Evolutionary conservation across 2,113 vertebrate genomes (phyloP).

Genomic region (Taxidea taxus): DNA sequence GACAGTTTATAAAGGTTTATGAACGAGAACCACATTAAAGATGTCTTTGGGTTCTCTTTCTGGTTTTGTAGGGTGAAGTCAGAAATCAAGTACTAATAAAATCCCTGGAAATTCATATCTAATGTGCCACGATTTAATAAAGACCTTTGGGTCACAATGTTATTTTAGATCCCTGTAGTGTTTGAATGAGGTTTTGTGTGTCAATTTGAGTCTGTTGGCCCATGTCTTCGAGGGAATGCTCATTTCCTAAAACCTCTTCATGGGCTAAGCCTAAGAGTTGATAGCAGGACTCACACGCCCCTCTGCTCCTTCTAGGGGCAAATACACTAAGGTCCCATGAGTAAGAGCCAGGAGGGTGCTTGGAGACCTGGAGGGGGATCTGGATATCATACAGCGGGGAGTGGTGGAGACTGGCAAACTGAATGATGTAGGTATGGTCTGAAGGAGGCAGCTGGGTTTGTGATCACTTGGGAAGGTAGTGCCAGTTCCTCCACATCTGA

Average conservation of each 20-base stretch:
- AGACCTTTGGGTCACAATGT: not conserved
- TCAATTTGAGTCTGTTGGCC: not conserved
- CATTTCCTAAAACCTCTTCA: constrained; percentile 8
- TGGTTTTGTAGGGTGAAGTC: constrained; percentile 52
- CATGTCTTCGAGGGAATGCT: not conserved
- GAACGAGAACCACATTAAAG: constrained; percentile 48
- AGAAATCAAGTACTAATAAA: constrained; percentile 53
- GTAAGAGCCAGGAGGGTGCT: not conserved
- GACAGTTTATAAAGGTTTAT: constrained; percentile 12
- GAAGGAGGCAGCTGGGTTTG: not conserved
- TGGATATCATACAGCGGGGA: not conserved
- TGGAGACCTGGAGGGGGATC: not conserved
- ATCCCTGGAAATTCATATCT: constrained; percentile 1
- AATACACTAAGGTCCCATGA: not conserved
- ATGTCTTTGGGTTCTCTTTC: constrained; percentile 51
- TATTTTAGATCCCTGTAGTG: not conserved
- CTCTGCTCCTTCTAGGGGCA: not conserved
- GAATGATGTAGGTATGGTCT: not conserved
- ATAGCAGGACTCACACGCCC: not conserved
- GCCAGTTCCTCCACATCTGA: not conserved
- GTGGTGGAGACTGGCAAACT: not conserved
- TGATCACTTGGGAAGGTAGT: not conserved
- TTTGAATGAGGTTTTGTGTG: not conserved
- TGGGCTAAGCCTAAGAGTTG: not conserved
- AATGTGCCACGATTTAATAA: not conserved